These are phyloP conservation scores for Myotis pilosus DNA, from an alignment of 2,797 vertebrate genomes.

Conservation along the genomic window DNA sequence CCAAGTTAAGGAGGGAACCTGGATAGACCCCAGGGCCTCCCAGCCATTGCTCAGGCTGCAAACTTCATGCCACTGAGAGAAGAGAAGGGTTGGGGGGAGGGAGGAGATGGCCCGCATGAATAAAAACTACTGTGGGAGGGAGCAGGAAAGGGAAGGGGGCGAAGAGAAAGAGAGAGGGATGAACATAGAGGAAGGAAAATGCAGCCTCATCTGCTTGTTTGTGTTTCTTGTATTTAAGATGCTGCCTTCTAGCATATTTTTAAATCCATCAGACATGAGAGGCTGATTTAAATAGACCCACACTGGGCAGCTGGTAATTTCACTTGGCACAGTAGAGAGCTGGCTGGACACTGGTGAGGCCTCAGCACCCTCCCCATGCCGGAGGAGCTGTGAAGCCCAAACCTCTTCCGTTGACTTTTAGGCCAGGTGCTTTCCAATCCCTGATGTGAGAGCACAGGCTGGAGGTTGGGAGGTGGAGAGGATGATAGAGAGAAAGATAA, in stretches of 20 bases:
- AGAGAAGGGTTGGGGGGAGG: not conserved
- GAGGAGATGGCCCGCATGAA: not conserved
- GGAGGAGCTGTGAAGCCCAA: not conserved
- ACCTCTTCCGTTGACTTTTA: not conserved
- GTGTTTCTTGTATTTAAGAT: constrained; percentile 58
- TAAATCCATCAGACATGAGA: constrained; percentile 69
- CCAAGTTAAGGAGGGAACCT: not conserved
- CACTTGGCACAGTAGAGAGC: constrained; percentile 48
- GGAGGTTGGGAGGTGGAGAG: not conserved
- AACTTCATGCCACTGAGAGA: not conserved
- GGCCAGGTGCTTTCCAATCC: not conserved
- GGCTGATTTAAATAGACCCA: constrained; percentile 67
- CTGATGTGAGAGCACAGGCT: not conserved
- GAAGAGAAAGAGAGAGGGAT: not conserved
- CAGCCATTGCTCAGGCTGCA: not conserved
- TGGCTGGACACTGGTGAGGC: not conserved
- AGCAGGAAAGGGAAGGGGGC: not conserved
- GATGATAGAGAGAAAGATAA: not conserved
- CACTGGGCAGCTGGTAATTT: constrained; percentile 60
- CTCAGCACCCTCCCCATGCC: not conserved
- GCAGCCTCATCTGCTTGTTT: constrained; percentile 53
- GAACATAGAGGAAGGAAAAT: not conserved
- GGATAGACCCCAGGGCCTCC: not conserved
- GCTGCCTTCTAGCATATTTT: constrained; percentile 67
- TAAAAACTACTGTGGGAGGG: constrained; percentile 26